Evolutionary conservation across 2,888 invertebrate species (phyloP), one percentile per base, ranked within the genome.

Genomic region (Parnassius apollo): DNA sequence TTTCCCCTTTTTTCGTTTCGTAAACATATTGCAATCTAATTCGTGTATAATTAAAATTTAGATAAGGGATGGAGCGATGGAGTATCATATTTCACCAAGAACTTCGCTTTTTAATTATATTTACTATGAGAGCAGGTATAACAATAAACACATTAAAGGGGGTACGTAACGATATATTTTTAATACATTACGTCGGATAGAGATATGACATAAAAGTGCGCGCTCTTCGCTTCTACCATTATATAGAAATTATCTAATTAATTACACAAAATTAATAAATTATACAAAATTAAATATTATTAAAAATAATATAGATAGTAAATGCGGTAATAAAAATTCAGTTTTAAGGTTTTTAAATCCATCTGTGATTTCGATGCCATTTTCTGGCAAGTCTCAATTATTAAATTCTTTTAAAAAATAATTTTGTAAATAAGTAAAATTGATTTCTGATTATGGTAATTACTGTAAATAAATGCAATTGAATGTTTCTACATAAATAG

Each of bases 121-220:
- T 35, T 35, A 35, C 7, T 35, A 35, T 35, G 35, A 35, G 35
- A 35, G 35, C 35, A 35, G 35, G 35, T 35, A 46, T 52, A 59
- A 59, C 51, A 52, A 59, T 42, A 44, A 72, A 68, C 70, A 67
- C 60, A 42, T 13, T 13, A 51, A 63, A 66, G 68, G 72, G 81
- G 81, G 75, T 76, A 79, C 77, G 74, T 80, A 76, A 81, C 77
- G 81, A 81, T 85, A 83, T 86, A 85, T 76, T 75, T 75, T 75
- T 75, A 76, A 82, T 85, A 83, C 81, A 83, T 80, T 78, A 73
- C 68, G 77, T 76, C 74, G 76, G 76, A 78, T 71, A 75, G 70
- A 70, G 85, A 86, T 85, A 85, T 84, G 84, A 83, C 78, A 78
- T 77, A 72, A 72, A 46, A 80, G 71, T 77, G 85, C 80, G 85